Base-by-base conservation (phyloP, 2,113 vertebrate species). In the Barnardius zonarius region DNA sequence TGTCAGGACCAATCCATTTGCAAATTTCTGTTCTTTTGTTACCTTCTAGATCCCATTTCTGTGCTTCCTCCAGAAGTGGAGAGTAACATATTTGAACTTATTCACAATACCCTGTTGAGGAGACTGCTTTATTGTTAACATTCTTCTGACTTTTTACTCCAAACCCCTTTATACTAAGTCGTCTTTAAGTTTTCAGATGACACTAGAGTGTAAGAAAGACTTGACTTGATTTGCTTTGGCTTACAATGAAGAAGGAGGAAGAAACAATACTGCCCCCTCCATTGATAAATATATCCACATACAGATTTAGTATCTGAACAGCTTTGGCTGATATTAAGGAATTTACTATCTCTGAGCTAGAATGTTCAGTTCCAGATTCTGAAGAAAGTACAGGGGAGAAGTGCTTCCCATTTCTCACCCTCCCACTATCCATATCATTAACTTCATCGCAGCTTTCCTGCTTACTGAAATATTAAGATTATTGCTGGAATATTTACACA, bases 361-460 rank as follows among this genome's bases (percentile, higher is more conserved):
- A 63, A 17, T 31, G 8, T n/a, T 83, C 35, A 70, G 25, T 41
- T 66, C 9, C 28, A 51, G 9, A 61, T 64, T 88, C 46, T 61
- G 11, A 77, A 91, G 41, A 33, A 49, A 1, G 1, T 25, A 63
- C 5, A 33, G 6, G 6, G 23, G 19, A 6, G 78, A 59, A 67
- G 6, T 31, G 27, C 5, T 86, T 83, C 69, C 49, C 30, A n/a
- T 31, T 61, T 89, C 22, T 61, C 19, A 3, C 33, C n/a, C n/a
- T 61, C 37, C n/a, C 24, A 59, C n/a, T 25, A 49, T 2, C 54
- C 0, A 0, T 55, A 61, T 19, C 28, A 61, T 25, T 79, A 79
- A 30, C 16, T 31, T 46, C 62, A 41, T 1, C 62, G 33, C 6
- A 79, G 62, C 24, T 79, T 79, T 78, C 31, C 18, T 33, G 30